phyloP scores from a whole-genome alignment of 2,888 invertebrate genomes.

The Leptodirus hochenwartii region DNA sequence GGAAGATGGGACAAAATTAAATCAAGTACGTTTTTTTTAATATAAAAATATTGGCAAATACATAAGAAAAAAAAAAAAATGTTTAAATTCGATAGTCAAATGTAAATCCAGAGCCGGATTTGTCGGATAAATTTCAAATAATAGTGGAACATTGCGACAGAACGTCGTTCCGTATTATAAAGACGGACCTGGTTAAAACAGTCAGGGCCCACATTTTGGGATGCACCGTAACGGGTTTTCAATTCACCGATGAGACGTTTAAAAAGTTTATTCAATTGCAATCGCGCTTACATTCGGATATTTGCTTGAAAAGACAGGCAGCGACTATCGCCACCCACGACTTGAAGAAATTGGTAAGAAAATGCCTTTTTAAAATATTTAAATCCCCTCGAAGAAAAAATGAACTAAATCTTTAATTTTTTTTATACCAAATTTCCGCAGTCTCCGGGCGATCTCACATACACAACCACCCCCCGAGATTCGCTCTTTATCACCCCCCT shows the following conservation, averaged over 20 bases:
- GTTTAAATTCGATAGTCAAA: no score
- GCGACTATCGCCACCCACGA: slow-evolving; percentile 79
- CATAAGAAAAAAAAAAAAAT: no score
- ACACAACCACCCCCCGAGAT: slow-evolving; percentile 47
- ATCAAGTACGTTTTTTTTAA: no score
- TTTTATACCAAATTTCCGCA: slow-evolving; percentile 10
- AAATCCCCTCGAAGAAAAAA: slow-evolving; percentile 8
- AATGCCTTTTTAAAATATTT: no score
- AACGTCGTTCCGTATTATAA: slow-evolving; percentile 15
- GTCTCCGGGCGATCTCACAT: slow-evolving; percentile 35
- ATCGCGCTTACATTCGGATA: slow-evolving; percentile 54
- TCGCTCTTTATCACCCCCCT: slow-evolving; percentile 49
- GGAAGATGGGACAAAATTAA: slow-evolving; percentile 14
- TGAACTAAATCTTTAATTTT: slow-evolving; percentile 2
- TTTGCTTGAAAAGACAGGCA: slow-evolving; percentile 58
- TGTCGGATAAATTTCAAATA: slow-evolving; percentile 22
- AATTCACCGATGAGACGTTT: slow-evolving; percentile 37
- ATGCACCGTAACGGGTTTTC: slow-evolving; percentile 47
- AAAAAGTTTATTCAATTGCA: slow-evolving; percentile 66
- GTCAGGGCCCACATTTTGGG: slow-evolving; percentile 55
- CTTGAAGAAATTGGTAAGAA: slow-evolving; percentile 35
- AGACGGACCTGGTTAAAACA: slow-evolving; percentile 26
- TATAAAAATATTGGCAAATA: no score
- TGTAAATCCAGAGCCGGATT: no score
- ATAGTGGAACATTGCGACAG: slow-evolving; percentile 18